A percentile compares a stretch with the other conserved stretches of the same genome.
Conservation (phyloP, 2,797 vertebrate genomes). For the Percopsis omiscomaycus region DNA sequence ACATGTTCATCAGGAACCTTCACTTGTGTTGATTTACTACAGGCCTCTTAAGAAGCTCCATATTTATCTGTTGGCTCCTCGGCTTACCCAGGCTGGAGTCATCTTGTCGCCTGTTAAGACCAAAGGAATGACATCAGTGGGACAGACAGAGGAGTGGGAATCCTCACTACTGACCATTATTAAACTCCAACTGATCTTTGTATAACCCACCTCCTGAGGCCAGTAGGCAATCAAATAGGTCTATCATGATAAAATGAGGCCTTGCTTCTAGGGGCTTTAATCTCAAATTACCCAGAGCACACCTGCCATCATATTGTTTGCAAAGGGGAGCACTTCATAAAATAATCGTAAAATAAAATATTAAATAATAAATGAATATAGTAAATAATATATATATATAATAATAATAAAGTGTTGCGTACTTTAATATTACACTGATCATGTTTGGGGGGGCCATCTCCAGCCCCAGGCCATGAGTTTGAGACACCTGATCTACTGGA, state of each 20-base stretch:
- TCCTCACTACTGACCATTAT: slow-evolving; percentile 29
- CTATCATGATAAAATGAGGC: slow-evolving; percentile 39
- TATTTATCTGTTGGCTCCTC: slow-evolving; percentile 65
- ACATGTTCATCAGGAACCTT: not conserved
- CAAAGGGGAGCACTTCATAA: too few species aligned
- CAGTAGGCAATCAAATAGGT: slow-evolving; percentile 31
- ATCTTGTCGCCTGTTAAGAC: slow-evolving; percentile 63
- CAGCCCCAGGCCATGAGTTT: too few species aligned
- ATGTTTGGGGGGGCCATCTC: too few species aligned
- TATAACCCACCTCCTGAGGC: not conserved
- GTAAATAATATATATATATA: too few species aligned
- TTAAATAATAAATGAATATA: too few species aligned
- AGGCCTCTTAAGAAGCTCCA: slow-evolving; percentile 41
- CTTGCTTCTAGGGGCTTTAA: slow-evolving; percentile 17
- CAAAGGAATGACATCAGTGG: slow-evolving; percentile 55
- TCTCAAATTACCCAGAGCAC: too few species aligned
- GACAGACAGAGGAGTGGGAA: slow-evolving; percentile 14
- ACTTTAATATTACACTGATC: too few species aligned
- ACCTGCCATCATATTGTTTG: too few species aligned
- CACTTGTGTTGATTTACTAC: slow-evolving; percentile 26
- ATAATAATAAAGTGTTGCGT: too few species aligned
- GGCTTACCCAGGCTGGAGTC: slow-evolving; percentile 64
- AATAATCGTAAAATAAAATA: too few species aligned
- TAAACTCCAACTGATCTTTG: slow-evolving; percentile 26
- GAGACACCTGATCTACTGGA: slow-evolving; percentile 33